Evolutionary conservation across 2,113 vertebrate species (phyloP).

Genomic region (Pomatorhinus ruficollis): DNA sequence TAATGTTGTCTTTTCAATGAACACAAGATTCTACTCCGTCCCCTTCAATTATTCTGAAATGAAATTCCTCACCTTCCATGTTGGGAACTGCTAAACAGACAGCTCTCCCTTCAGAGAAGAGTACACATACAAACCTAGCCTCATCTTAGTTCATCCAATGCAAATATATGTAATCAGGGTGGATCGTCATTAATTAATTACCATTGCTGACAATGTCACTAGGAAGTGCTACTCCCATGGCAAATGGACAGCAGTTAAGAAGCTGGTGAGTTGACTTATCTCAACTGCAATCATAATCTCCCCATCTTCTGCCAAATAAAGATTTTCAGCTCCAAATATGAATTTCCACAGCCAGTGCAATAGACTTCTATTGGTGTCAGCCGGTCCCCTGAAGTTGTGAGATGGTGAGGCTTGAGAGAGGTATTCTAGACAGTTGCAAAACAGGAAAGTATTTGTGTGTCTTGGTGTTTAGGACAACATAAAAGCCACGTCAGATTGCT

Average conservation of each 20-base stretch:
- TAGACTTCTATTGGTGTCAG: not conserved
- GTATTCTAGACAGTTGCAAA: not conserved
- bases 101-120: not conserved
- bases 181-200: not conserved
- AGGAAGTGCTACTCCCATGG: not conserved
- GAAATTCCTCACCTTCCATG: not conserved
- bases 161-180: not conserved
- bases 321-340: not conserved
- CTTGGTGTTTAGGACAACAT: not conserved
- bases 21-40: not conserved
- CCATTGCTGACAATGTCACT: not conserved
- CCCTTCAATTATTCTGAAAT: not conserved
- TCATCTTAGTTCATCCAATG: not conserved
- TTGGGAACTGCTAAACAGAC: not conserved
- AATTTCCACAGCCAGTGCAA: not conserved
- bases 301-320: not conserved
- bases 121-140: not conserved
- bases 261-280: not conserved
- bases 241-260: not conserved
- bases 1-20: not conserved
- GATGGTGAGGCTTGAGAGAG: not conserved
- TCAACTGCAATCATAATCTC: not conserved
- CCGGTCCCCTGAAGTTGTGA: not conserved
- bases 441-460: not conserved
- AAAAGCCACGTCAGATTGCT: not conserved